Conservation (phyloP, 2,797 vertebrate genomes). For the Semaprochilodus insignis region DNA sequence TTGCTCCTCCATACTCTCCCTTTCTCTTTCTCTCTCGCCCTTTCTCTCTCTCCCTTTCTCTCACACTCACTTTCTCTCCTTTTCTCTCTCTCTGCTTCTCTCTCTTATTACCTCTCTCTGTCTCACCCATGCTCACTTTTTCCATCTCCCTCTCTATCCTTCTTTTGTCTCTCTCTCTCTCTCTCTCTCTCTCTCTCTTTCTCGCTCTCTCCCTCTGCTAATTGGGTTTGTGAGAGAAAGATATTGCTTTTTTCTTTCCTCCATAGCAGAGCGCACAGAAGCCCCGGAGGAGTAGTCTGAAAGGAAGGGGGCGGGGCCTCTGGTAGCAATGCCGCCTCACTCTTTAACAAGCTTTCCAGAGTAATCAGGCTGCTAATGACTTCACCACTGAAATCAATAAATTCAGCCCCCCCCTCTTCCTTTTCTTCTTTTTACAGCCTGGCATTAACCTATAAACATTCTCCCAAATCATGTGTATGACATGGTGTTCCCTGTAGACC, state of each 20-base stretch:
- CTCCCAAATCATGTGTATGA: not conserved
- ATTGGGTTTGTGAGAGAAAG: slow-evolving; percentile 74
- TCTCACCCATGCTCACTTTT: not conserved
- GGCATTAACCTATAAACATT: slow-evolving; percentile 7
- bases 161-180: not conserved
- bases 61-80: not conserved
- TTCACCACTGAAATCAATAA: slow-evolving; percentile 77
- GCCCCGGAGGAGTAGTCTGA: slow-evolving; percentile 68
- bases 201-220: slow-evolving; percentile 54
- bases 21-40: not conserved
- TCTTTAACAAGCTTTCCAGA: slow-evolving; percentile 79
- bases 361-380: slow-evolving; percentile 78
- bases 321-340: slow-evolving; percentile 55
- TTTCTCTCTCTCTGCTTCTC: not conserved
- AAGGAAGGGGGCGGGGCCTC: slow-evolving; percentile 54
- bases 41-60: not conserved
- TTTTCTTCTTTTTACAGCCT: slow-evolving; percentile 5
- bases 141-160: not conserved
- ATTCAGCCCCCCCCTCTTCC: not conserved
- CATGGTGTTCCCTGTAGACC: not conserved
- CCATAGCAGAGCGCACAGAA: slow-evolving; percentile 67
- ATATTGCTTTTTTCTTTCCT: slow-evolving; percentile 69
- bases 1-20: not conserved
- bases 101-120: not conserved
- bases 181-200: not conserved